Conservation (phyloP, 2,888 invertebrate genomes). For the Heliconius sara region DNA sequence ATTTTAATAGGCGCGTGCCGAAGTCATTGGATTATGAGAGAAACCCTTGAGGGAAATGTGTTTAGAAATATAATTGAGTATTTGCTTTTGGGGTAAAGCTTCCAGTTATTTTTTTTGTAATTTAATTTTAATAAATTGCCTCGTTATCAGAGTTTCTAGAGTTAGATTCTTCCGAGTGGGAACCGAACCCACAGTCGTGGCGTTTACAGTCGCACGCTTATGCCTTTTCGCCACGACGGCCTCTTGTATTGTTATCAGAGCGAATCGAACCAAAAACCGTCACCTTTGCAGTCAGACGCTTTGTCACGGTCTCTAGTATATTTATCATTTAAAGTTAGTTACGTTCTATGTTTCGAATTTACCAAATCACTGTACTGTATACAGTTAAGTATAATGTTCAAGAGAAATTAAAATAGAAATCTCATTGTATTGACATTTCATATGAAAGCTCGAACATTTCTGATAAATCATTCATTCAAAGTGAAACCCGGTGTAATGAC, state of each 20-base stretch:
- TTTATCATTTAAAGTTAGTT: too few species aligned
- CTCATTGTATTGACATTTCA: conserved; percentile 22
- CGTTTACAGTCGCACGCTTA: neutral
- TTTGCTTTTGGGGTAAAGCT: conserved; percentile 24
- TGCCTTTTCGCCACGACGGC: neutral
- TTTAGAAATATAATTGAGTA: conserved; percentile 32
- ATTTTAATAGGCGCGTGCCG: conserved; percentile 61
- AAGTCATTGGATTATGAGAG: conserved; percentile 50
- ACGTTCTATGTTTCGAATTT: neutral
- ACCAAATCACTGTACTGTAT: neutral
- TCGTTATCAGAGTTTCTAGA: neutral
- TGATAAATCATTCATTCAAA: conserved; percentile 31
- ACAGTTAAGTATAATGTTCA: neutral
- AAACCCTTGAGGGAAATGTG: conserved; percentile 24
- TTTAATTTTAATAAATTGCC: neutral
- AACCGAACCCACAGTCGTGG: neutral
- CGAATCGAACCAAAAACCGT: too few species aligned
- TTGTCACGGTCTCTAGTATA: too few species aligned
- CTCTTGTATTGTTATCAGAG: neutral
- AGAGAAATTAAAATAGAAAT: conserved; percentile 20
- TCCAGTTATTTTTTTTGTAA: neutral
- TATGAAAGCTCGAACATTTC: conserved; percentile 29
- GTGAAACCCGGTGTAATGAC: conserved; percentile 32
- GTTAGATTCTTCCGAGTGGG: neutral
- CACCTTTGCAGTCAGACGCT: too few species aligned